Base-by-base conservation (phyloP, 2,113 vertebrate genomes). In the rabbit (Oryctolagus cuniculus) region DNA sequence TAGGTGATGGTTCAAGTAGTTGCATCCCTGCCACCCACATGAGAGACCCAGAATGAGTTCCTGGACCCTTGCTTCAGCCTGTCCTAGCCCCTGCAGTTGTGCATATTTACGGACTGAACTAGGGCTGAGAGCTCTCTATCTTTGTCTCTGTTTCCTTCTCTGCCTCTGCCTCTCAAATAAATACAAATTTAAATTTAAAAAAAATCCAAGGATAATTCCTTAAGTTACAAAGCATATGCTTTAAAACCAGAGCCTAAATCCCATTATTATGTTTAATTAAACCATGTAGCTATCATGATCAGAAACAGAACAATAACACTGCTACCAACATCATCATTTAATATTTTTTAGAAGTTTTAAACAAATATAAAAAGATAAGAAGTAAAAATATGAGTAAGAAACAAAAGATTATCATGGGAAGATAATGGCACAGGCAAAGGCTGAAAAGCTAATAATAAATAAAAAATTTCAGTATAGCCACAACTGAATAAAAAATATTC, bases 311-410 rank as follows among this genome's bases (percentile, higher is more conserved):
- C 13, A 95, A 89, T 72, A 86, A 69, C 55, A 3, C 25, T 27
- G 69, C 55, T 85, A 27, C 51, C 4, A 87, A 34, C 16, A 82
- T 78, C 31, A 91, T 75, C 82, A 93, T 67, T 93, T 88, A 91
- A 64, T 93, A 80, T 10, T 89, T 92, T 72, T 93, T 53, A 91
- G 51, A 87, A 27, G 12, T 89, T 94, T 70, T 93, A 16, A 38
- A 91, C 49, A 93, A 44, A 89, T 21, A 22, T 64, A 74, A 95
- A 92, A 91, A 92, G 13, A 81, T 66, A 80, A 27, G 51, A 94
- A 94, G 19, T 90, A 55, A 91, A 95, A 94, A 72, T 72, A 87
- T 44, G 74, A 83, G 11, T 31, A 94, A 89, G 49, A 81, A 92
- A 83, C 34, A 70, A 5, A 70, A 94, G 89, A 74, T n/a, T 34